phyloP scores from a whole-genome alignment of 1,140 invertebrate species.

The Nixonia krombeini region DNA sequence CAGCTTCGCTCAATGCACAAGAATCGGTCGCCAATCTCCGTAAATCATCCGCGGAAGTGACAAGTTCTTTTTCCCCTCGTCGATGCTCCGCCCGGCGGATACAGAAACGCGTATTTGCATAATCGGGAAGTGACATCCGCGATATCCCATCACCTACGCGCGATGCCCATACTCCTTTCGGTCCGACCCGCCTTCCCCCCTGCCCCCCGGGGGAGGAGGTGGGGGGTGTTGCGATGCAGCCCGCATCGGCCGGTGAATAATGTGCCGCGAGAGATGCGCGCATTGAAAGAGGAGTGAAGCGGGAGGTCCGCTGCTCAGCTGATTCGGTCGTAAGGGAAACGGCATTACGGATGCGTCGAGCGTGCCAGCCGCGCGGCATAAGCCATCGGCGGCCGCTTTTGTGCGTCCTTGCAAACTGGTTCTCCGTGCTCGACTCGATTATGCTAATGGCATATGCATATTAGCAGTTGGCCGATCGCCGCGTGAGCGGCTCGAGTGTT shows the following conservation, averaged over 20 bases:
- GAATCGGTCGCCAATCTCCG: background rate
- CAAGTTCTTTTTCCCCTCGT: constrained; percentile 20
- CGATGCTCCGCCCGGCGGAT: constrained; percentile 12
- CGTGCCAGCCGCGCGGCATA: constrained; percentile 52
- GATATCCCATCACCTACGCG: constrained; percentile 25
- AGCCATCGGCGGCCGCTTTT: constrained; percentile 62
- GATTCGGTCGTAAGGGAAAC: constrained; percentile 53
- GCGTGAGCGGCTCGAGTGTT: constrained; percentile 44
- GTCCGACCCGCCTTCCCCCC: constrained; percentile 13
- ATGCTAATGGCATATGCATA: constrained; percentile 69
- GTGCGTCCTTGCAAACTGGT: constrained; percentile 71
- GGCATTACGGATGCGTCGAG: constrained; percentile 63
- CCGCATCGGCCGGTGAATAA: constrained; percentile 16
- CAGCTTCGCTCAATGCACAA: too few species aligned
- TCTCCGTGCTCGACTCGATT: constrained; percentile 67
- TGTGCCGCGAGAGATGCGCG: constrained; percentile 9
- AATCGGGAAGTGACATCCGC: constrained; percentile 26
- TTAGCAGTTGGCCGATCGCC: constrained; percentile 64
- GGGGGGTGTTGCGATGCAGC: constrained; percentile 13
- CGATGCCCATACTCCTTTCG: constrained; percentile 2
- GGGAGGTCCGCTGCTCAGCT: constrained; percentile 49
- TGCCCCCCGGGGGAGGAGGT: too few species aligned
- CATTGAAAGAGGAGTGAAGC: constrained; percentile 2
- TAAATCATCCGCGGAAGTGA: constrained; percentile 27
- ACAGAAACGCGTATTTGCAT: constrained; percentile 21